phyloP scores from a whole-genome alignment of 1,140 invertebrate genomes.

The Ips typographus region DNA sequence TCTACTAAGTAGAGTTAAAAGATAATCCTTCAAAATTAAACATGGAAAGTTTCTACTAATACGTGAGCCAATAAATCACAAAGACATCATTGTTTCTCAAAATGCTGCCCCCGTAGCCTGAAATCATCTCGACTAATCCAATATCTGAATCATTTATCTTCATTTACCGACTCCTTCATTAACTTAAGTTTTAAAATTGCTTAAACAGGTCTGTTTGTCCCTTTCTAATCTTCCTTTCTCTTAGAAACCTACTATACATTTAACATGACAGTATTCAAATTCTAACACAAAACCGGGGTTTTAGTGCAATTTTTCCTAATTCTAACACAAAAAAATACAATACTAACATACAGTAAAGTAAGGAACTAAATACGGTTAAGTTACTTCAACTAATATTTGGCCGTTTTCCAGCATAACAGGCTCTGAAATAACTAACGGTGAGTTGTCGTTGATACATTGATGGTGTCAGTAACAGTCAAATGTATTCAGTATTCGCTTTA shows the following conservation, averaged over 20 bases:
- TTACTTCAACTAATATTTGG: not conserved
- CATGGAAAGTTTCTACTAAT: too few species aligned
- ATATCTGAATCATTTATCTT: slow-evolving; percentile 54
- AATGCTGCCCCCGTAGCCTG: slow-evolving; percentile 41
- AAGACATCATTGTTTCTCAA: slow-evolving; percentile 40
- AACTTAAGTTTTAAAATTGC: slow-evolving; percentile 51
- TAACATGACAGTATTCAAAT: not conserved
- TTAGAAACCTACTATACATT: slow-evolving; percentile 20
- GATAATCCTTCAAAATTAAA: too few species aligned
- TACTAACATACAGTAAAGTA: too few species aligned
- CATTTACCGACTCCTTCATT: slow-evolving; percentile 53
- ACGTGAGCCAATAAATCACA: not conserved
- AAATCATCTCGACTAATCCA: slow-evolving; percentile 51
- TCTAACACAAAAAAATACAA: too few species aligned
- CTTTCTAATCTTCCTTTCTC: slow-evolving; percentile 35
- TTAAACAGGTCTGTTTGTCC: slow-evolving; percentile 45
- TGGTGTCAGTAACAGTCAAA: slow-evolving; percentile 48
- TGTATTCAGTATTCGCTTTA: slow-evolving; percentile 44
- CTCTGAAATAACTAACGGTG: slow-evolving; percentile 15
- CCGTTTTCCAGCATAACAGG: not conserved
- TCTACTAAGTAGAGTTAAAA: too few species aligned
- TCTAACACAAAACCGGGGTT: not conserved
- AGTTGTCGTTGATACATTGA: slow-evolving; percentile 44
- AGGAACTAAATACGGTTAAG: not conserved
- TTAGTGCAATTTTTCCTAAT: too few species aligned